Conservation (phyloP, 2,888 invertebrate species). For the Melitaea athalia region DNA sequence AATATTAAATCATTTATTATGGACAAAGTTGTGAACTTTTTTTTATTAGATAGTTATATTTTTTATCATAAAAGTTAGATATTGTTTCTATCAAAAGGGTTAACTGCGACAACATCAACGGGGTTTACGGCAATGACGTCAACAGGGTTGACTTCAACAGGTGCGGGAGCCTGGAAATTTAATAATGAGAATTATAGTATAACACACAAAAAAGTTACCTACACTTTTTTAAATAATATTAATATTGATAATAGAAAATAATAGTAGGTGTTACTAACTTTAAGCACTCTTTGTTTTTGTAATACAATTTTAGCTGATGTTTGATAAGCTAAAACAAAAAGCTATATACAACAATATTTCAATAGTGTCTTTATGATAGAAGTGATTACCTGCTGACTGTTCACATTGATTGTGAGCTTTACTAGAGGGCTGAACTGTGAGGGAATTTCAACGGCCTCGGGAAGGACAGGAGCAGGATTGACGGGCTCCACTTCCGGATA, state of each 20-base stretch:
- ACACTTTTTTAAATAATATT: too few species aligned
- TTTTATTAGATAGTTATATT: too few species aligned
- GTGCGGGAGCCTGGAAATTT: neutral
- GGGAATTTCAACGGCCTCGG: constrained; percentile 19
- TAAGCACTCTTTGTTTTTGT: too few species aligned
- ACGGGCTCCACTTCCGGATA: constrained; percentile 23
- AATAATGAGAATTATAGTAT: neutral
- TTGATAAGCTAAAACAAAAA: too few species aligned
- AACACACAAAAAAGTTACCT: neutral
- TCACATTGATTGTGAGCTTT: constrained; percentile 56
- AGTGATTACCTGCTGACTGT: constrained; percentile 37
- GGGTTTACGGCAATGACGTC: constrained; percentile 41
- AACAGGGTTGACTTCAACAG: constrained; percentile 32
- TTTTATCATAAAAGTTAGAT: too few species aligned
- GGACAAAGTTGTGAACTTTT: too few species aligned
- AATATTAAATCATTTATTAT: too few species aligned
- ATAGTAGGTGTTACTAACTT: too few species aligned
- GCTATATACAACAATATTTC: too few species aligned
- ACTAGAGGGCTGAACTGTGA: constrained; percentile 54
- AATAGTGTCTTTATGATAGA: too few species aligned
- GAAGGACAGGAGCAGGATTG: constrained; percentile 26
- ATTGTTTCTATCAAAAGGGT: neutral
- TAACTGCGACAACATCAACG: constrained; percentile 40
- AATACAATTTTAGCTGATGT: too few species aligned
- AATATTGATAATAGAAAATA: too few species aligned